Evolutionary conservation across 2,113 vertebrate species (phyloP), one percentile per base, ranked within the genome.

Genomic region (Myrmophylax atrothorax): DNA sequence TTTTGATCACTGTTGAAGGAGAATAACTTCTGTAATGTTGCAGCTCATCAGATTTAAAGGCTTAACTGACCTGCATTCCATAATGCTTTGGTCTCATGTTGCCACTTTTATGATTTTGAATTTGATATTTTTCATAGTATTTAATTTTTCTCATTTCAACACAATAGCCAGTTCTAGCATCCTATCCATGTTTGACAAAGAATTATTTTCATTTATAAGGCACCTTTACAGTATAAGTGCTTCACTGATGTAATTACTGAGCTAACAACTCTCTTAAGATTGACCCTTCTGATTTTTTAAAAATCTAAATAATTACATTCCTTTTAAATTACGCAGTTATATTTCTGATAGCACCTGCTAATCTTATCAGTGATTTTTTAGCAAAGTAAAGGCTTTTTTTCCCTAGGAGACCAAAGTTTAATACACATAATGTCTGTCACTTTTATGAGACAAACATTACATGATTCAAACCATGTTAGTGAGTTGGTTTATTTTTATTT

Each of bases 41-140:
- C 44, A 87, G 58, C 38, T 89, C 62, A 47, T 93, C 69, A 85
- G 42, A 91, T 96, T 90, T 90, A 69, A 76, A 89, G 66, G 58
- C 46, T 95, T 91, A 78, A 63, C 25, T 8, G 37, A 55, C 23
- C 42, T 66, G 44, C 40, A 58, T 89, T 96, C 83, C n/a, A 55
- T 72, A 56, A 85, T 60, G 14, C 77, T 50, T 80, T 42, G 35
- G 24, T 26, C 29, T 69, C 3, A 0, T 50, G 42, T 58, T 69
- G 29, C 23, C 33, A 64, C 5, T 64, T 74, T 46, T 44, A 62
- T 67, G 20, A 28, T 76, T 84, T 84, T 69, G 15, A 64, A 59
- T 50, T 55, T 59, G 18, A 33, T 49, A 53, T 7, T 85, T 93
- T 90, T 64, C 60, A 46, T 58, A 17, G 49, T 15, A 23, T 78